Conservation (phyloP, 2,888 invertebrate species). For the Tinea trinotella region DNA sequence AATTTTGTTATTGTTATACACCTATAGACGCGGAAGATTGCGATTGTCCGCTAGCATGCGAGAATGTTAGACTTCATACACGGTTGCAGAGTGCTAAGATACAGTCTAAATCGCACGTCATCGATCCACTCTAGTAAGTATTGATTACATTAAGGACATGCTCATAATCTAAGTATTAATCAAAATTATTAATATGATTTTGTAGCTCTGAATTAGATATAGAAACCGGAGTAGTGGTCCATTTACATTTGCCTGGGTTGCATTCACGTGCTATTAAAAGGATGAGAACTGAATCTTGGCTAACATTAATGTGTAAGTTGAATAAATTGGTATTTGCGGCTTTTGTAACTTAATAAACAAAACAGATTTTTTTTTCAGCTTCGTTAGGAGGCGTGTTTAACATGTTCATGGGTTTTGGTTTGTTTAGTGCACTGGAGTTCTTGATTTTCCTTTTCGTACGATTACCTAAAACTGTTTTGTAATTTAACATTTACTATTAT, state of each 20-base stretch:
- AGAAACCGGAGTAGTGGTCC: slow-evolving; percentile 34
- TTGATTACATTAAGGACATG: background rate
- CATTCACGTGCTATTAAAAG: slow-evolving; percentile 41
- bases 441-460: slow-evolving; percentile 33
- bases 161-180: background rate
- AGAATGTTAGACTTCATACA: slow-evolving; percentile 32
- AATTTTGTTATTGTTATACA: too few species aligned
- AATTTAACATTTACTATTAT: too few species aligned
- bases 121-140: slow-evolving; percentile 54
- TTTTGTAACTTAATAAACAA: slow-evolving; percentile 2
- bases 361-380: slow-evolving; percentile 36
- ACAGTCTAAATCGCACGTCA: slow-evolving; percentile 31
- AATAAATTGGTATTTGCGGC: background rate
- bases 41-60: slow-evolving; percentile 43
- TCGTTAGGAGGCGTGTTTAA: slow-evolving; percentile 62
- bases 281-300: slow-evolving; percentile 53
- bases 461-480: slow-evolving; percentile 22
- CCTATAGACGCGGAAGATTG: slow-evolving; percentile 27
- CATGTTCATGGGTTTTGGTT: slow-evolving; percentile 59
- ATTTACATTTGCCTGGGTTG: slow-evolving; percentile 34
- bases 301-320: slow-evolving; percentile 53
- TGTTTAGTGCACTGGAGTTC: slow-evolving; percentile 55
- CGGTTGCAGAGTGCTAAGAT: slow-evolving; percentile 28
- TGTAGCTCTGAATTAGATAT: slow-evolving; percentile 40
- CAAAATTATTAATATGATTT: slow-evolving; percentile 21